Percentiles rank a stretch among this genome's conserved stretches.
These are phyloP conservation scores for Sebastes glaucus DNA, from an alignment of 2,797 vertebrate genomes.

Conservation along the genomic window DNA sequence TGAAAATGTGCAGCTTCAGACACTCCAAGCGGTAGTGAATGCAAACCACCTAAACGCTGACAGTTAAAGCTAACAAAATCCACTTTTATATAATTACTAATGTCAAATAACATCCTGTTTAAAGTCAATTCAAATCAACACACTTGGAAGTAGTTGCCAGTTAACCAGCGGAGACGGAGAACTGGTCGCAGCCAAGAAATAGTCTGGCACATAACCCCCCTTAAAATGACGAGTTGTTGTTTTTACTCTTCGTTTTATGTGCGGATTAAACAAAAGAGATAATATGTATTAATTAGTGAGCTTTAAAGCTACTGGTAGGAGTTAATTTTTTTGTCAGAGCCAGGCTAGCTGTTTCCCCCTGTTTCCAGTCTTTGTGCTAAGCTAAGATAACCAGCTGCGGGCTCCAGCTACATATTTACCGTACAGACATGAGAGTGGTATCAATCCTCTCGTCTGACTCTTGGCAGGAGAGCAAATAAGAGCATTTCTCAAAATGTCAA, in stretches of 20 bases:
- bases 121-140: neutral
- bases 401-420: neutral
- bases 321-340: neutral
- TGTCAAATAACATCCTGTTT: no score
- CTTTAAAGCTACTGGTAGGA: neutral
- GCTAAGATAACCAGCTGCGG: neutral
- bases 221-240: neutral
- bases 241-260: neutral
- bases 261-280: neutral
- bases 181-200: neutral
- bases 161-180: fast-evolving
- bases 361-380: neutral
- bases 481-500: neutral
- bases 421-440: neutral
- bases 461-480: neutral
- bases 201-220: neutral
- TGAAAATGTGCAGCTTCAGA: no score
- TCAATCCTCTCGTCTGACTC: neutral
- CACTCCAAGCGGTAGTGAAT: neutral
- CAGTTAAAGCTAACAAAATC: no score
- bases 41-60: neutral
- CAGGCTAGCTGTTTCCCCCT: neutral
- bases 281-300: no score
- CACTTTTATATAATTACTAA: no score
- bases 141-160: neutral